These are phyloP conservation scores for Dilophus febrilis DNA, from an alignment of 2,888 invertebrate species.

Conservation along the genomic window DNA sequence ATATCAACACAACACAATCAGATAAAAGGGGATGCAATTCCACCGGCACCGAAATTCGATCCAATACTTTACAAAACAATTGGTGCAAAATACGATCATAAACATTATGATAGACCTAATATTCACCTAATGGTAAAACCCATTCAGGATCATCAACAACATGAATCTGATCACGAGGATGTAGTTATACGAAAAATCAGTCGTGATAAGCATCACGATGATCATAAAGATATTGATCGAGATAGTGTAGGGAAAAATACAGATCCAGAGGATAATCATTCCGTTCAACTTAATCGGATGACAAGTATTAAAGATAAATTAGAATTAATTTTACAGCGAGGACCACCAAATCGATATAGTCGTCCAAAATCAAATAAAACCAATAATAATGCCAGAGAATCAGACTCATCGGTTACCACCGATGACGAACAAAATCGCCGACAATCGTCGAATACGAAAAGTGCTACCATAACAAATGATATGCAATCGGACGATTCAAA, in stretches of 20 bases:
- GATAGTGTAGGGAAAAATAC: not conserved
- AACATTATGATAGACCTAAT: constrained; percentile 17
- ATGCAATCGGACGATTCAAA: too few species aligned
- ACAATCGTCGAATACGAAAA: too few species aligned
- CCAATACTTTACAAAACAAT: constrained; percentile 23
- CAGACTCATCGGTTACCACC: too few species aligned
- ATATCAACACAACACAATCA: not conserved
- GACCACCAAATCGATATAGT: constrained; percentile 2
- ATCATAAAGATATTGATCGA: too few species aligned
- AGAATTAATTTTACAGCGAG: constrained; percentile 1
- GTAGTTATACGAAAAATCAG: not conserved
- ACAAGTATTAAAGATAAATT: not conserved
- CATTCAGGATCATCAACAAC: not conserved
- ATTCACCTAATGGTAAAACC: not conserved
- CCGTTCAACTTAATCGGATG: not conserved
- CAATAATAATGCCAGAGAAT: not conserved
- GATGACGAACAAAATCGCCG: too few species aligned
- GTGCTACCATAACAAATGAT: too few species aligned
- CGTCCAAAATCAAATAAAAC: not conserved
- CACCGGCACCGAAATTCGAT: constrained; percentile 26
- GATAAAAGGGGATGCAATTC: too few species aligned
- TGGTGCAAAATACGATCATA: constrained; percentile 14
- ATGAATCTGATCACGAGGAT: too few species aligned
- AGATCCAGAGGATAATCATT: not conserved
- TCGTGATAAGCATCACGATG: not conserved